Conservation (phyloP, 2,888 invertebrate genomes). For the Rhamphomyia laevipes region DNA sequence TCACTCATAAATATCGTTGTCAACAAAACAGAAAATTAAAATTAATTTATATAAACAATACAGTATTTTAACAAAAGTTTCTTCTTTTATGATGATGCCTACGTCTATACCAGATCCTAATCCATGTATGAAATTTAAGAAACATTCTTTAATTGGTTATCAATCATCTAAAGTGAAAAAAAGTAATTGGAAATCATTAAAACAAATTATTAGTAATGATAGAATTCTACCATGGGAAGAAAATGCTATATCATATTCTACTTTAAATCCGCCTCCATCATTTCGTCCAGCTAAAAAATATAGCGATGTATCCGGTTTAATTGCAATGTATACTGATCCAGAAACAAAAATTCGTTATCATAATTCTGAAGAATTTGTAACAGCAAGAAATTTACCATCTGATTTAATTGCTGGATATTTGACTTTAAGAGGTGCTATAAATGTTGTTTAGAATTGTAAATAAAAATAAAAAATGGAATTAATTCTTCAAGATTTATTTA, state of each 20-base stretch:
- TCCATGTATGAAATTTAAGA: background rate
- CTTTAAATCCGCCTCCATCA: slow-evolving; percentile 52
- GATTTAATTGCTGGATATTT: slow-evolving; percentile 86
- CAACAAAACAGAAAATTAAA: too few species aligned
- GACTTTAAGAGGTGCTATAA: slow-evolving; percentile 61
- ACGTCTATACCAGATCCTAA: too few species aligned
- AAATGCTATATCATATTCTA: slow-evolving; percentile 54
- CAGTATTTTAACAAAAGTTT: too few species aligned
- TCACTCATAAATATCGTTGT: too few species aligned
- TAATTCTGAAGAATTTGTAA: slow-evolving; percentile 76
- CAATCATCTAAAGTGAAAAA: slow-evolving; percentile 44
- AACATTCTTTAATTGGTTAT: background rate
- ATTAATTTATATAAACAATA: too few species aligned
- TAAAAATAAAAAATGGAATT: too few species aligned
- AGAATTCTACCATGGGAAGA: slow-evolving; percentile 65
- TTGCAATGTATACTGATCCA: slow-evolving; percentile 81
- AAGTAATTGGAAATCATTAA: slow-evolving; percentile 75
- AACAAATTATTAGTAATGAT: slow-evolving; percentile 77
- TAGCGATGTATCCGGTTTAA: slow-evolving; percentile 82
- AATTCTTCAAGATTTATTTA: too few species aligned
- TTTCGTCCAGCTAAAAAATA: slow-evolving; percentile 87
- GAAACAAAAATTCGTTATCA: slow-evolving; percentile 79
- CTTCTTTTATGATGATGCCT: too few species aligned
- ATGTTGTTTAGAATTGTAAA: background rate
- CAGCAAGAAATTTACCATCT: slow-evolving; percentile 75